Conservation (phyloP, 2,113 vertebrate species). For the Aspiorhynchus laticeps region DNA sequence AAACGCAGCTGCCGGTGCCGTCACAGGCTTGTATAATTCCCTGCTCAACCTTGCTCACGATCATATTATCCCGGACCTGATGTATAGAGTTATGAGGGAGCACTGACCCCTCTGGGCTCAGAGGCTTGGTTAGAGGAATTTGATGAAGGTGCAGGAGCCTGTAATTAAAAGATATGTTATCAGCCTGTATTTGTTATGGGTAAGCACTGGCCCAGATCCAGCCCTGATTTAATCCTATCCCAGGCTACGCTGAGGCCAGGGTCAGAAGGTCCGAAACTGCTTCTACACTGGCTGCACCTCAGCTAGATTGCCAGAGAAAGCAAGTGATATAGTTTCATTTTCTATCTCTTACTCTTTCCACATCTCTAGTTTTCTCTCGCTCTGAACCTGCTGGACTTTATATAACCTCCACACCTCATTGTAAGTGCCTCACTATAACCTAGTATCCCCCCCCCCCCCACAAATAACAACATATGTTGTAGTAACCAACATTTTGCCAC, state of each 20-base stretch:
- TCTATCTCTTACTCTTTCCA: constrained; percentile 18
- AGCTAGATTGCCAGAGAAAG: constrained; percentile 72
- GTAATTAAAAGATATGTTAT: constrained; percentile 89
- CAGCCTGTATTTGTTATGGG: constrained; percentile 80
- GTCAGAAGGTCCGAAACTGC: constrained; percentile 85
- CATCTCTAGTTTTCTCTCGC: constrained; percentile 2
- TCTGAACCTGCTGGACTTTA: constrained; percentile 15
- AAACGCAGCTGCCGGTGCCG: constrained; percentile 52
- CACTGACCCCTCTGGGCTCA: constrained; percentile 64
- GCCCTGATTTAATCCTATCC: constrained; percentile 83
- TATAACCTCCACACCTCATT: neutral
- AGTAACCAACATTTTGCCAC: neutral
- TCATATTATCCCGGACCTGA: constrained; percentile 74
- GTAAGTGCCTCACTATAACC: neutral
- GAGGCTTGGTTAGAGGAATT: constrained; percentile 75
- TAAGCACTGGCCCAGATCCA: constrained; percentile 78
- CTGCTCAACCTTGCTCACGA: constrained; percentile 61
- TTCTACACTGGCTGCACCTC: constrained; percentile 79
- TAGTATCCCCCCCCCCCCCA: neutral
- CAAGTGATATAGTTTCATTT: constrained; percentile 56
- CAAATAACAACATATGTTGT: neutral
- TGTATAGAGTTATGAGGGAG: constrained; percentile 71
- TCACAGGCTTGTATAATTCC: constrained; percentile 58
- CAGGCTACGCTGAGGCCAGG: constrained; percentile 76
- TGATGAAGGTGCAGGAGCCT: constrained; percentile 77